These are phyloP conservation scores for Crotalus tigris DNA, from an alignment of 2,113 vertebrate genomes.

Conservation along the genomic window DNA sequence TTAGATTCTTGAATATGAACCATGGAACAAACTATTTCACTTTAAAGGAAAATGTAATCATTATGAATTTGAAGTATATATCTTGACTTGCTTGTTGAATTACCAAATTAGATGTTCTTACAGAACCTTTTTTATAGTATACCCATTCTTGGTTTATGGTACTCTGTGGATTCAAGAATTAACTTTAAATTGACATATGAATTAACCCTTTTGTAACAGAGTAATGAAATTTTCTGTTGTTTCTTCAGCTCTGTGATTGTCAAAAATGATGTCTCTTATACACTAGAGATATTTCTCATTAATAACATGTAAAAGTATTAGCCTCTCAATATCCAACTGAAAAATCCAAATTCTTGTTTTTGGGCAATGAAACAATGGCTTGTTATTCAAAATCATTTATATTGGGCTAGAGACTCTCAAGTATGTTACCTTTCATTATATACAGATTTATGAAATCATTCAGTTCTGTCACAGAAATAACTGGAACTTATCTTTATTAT, in stretches of 20 bases:
- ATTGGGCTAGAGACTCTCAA: background rate
- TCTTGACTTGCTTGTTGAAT: background rate
- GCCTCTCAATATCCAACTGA: background rate
- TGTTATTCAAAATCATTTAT: background rate
- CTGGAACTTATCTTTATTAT: background rate
- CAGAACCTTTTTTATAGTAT: background rate
- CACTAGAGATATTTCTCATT: background rate
- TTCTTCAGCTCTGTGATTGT: background rate
- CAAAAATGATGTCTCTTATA: background rate
- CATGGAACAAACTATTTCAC: background rate
- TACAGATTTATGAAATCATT: background rate
- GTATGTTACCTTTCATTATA: background rate
- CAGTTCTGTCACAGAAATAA: background rate
- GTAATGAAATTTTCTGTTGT: background rate
- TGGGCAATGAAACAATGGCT: background rate
- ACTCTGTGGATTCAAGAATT: background rate
- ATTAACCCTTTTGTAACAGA: background rate
- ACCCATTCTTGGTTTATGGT: background rate
- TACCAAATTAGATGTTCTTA: background rate
- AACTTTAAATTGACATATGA: background rate
- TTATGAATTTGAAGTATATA: background rate
- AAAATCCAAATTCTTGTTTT: background rate
- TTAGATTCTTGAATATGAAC: background rate
- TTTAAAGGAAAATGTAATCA: background rate
- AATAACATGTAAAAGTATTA: background rate